These are phyloP conservation scores for Ceraclea dissimilis DNA, from an alignment of 2,888 invertebrate genomes.

Conservation along the genomic window DNA sequence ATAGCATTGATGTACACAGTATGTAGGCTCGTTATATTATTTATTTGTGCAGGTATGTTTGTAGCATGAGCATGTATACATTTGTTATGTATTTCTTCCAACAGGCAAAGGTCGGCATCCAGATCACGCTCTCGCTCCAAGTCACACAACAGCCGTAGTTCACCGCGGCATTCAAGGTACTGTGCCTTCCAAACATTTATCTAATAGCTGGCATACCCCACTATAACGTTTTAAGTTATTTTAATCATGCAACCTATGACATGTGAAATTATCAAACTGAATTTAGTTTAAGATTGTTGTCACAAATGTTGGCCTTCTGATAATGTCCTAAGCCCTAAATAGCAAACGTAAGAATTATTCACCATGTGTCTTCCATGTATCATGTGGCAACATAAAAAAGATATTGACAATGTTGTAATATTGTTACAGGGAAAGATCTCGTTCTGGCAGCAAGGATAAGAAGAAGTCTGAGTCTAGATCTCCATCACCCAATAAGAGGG, in stretches of 20 bases:
- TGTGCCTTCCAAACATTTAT: not conserved
- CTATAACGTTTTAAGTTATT: too few relatives aligned
- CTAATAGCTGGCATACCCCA: not conserved
- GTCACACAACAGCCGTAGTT: constrained; percentile 19
- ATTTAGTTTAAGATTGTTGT: too few relatives aligned
- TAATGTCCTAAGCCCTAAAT: too few relatives aligned
- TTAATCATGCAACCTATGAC: too few relatives aligned
- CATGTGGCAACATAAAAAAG: too few relatives aligned
- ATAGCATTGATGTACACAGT: too few relatives aligned
- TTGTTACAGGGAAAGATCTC: constrained; percentile 54
- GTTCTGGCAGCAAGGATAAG: constrained; percentile 58
- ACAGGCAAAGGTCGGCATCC: constrained; percentile 24
- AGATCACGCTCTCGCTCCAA: constrained; percentile 24
- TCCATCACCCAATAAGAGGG: constrained; percentile 42
- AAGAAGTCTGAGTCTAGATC: constrained; percentile 46
- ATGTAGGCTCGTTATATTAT: too few relatives aligned
- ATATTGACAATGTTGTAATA: not conserved
- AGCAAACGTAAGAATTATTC: too few relatives aligned
- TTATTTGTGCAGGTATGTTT: not conserved
- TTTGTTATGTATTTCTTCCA: constrained; percentile 4
- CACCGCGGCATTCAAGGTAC: constrained; percentile 21
- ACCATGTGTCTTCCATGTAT: not conserved
- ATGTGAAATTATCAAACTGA: too few relatives aligned
- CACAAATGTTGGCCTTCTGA: too few relatives aligned
- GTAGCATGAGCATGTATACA: not conserved